These are phyloP conservation scores for Isaurus tuberculatus DNA, from an alignment of 92 coral and sea anemone species.

Conservation along the genomic window DNA sequence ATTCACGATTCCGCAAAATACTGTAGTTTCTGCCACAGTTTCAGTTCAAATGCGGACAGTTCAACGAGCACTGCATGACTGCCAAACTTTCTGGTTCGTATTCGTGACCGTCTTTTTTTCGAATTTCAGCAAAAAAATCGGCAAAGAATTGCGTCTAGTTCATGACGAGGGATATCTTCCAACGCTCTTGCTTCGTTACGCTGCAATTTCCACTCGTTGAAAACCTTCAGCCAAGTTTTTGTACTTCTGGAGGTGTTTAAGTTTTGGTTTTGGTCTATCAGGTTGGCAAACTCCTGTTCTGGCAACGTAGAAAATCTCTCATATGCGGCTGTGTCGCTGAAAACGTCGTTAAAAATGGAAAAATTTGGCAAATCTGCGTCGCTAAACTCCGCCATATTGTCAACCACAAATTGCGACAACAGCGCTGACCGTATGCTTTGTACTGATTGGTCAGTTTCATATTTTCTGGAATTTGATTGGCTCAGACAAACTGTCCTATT, in stretches of 20 bases:
- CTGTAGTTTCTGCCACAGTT: not conserved
- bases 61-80: not conserved
- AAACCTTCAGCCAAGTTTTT: not conserved
- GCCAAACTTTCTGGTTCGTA: not conserved
- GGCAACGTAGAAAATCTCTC: not conserved
- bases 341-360: not conserved
- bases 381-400: not conserved
- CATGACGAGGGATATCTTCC: not conserved
- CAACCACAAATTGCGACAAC: not conserved
- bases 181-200: not conserved
- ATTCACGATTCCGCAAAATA: not conserved
- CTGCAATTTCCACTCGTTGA: not conserved
- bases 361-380: not conserved
- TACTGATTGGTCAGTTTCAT: not conserved
- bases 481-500: not conserved
- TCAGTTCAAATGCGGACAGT: not conserved
- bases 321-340: not conserved
- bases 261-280: not conserved
- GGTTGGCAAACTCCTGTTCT: not conserved
- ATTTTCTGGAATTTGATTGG: not conserved
- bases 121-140: not conserved
- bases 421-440: not conserved
- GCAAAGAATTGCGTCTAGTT: not conserved
- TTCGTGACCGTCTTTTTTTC: not conserved
- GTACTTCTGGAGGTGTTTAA: not conserved